phyloP scores from a whole-genome alignment of 2,113 vertebrate species.

The Turnix velox region DNA sequence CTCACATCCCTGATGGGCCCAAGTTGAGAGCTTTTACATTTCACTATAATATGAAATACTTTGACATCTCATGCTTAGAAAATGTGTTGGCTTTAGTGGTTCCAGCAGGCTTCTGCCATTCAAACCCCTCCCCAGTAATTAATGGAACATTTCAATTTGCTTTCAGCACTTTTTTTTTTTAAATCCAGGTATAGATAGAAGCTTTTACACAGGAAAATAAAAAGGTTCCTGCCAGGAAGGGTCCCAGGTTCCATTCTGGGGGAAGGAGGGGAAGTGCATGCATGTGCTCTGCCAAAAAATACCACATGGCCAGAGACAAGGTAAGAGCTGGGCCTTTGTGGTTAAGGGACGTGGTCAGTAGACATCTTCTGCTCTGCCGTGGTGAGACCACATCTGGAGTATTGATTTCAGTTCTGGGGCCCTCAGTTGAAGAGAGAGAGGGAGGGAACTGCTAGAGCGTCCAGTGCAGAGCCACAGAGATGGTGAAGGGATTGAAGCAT shows the following conservation, averaged over 20 bases:
- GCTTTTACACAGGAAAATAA: neutral
- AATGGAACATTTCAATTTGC: neutral
- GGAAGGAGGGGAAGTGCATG: neutral
- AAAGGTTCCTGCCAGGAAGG: neutral
- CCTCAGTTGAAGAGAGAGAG: too few relatives aligned
- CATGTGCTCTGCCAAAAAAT: neutral
- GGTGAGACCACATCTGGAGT: too few relatives aligned
- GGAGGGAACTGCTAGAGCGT: too few relatives aligned
- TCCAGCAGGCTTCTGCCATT: neutral
- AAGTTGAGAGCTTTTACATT: neutral
- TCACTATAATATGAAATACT: neutral
- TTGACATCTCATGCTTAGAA: neutral
- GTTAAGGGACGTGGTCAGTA: too few relatives aligned
- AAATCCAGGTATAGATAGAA: neutral
- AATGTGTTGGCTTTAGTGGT: neutral
- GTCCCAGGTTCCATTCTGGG: rapidly evolving
- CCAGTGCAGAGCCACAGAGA: too few relatives aligned
- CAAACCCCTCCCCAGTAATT: neutral
- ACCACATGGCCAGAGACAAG: neutral
- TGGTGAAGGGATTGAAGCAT: too few relatives aligned
- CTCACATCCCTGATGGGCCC: neutral
- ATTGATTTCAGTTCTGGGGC: too few relatives aligned
- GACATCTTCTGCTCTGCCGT: too few relatives aligned
- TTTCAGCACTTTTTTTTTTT: neutral
- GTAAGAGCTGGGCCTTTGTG: neutral